These are phyloP conservation scores for Caenorhabditis imperialis DNA, from an alignment of 2,888 invertebrate species.

Conservation along the genomic window DNA sequence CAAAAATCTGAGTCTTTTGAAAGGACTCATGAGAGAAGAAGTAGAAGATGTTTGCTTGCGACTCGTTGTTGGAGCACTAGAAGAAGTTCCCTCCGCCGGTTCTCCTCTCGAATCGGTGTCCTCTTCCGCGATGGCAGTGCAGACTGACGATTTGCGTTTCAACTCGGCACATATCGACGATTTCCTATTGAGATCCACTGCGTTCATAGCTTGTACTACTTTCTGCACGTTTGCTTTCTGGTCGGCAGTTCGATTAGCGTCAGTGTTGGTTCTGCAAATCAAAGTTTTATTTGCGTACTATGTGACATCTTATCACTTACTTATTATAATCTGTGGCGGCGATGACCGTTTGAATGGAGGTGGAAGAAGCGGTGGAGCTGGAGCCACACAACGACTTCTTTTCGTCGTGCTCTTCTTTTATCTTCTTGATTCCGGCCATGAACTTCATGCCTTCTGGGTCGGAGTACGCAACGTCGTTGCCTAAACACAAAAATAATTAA, in stretches of 20 bases:
- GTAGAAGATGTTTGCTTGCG: conserved; percentile 15
- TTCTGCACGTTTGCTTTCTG: not conserved
- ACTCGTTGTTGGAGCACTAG: conserved; percentile 8
- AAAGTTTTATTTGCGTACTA: not conserved
- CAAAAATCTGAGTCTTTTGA: conserved; percentile 29
- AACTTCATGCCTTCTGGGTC: conserved; percentile 31
- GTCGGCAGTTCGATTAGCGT: not conserved
- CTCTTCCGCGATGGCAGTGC: conserved; percentile 40
- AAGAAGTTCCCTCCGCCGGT: conserved; percentile 5
- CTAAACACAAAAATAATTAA: conserved; percentile 4
- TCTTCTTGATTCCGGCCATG: conserved; percentile 28
- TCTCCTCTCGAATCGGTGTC: conserved; percentile 38
- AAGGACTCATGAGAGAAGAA: conserved; percentile 31
- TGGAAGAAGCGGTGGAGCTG: conserved; percentile 10
- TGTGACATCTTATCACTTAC: conserved; percentile 16
- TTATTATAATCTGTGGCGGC: conserved; percentile 26
- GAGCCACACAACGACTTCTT: too few species aligned
- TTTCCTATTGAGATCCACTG: conserved; percentile 10
- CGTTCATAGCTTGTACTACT: conserved; percentile 9
- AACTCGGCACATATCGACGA: conserved; percentile 20
- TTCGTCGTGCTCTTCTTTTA: conserved; percentile 13
- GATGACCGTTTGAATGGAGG: conserved; percentile 8
- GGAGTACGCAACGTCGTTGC: conserved; percentile 1
- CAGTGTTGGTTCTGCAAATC: not conserved
- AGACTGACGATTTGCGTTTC: conserved; percentile 38